Conservation (phyloP, 2,113 vertebrate genomes). For the Antennarius striatus region DNA sequence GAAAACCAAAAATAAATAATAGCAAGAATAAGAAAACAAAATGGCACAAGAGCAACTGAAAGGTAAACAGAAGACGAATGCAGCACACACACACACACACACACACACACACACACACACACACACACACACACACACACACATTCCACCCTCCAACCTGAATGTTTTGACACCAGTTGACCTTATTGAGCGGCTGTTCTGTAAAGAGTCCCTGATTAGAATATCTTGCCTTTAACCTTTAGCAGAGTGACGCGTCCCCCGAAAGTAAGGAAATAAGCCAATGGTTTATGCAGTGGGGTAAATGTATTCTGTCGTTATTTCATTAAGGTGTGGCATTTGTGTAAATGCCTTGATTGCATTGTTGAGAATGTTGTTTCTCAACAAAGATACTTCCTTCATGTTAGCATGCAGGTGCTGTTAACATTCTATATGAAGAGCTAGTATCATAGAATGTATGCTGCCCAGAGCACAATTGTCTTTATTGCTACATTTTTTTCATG, state of each 20-base stretch:
- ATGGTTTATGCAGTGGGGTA: constrained; percentile 59
- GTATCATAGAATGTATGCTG: constrained; percentile 53
- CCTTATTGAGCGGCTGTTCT: constrained; percentile 77
- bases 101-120: constrained; percentile 21
- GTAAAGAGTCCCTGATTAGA: constrained; percentile 79
- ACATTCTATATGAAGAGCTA: constrained; percentile 43
- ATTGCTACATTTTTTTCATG: constrained; percentile 17
- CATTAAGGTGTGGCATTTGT: constrained; percentile 66
- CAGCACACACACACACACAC: constrained; percentile 28
- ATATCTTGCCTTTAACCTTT: constrained; percentile 80
- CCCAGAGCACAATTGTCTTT: constrained; percentile 40
- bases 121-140: constrained; percentile 28
- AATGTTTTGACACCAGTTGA: constrained; percentile 76
- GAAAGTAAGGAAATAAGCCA: constrained; percentile 59
- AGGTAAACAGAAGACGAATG: constrained; percentile 10
- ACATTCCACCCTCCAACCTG: constrained; percentile 44
- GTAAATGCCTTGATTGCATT: constrained; percentile 34
- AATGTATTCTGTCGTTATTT: constrained; percentile 58
- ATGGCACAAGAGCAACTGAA: not conserved
- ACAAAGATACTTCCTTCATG: not conserved
- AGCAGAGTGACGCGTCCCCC: constrained; percentile 60
- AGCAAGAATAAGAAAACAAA: not conserved
- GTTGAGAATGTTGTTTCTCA: constrained; percentile 34
- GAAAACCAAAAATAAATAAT: not conserved
- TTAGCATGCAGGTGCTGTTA: not conserved